phyloP scores from a whole-genome alignment of 1,140 invertebrate genomes.

The Magallana ariakensis region DNA sequence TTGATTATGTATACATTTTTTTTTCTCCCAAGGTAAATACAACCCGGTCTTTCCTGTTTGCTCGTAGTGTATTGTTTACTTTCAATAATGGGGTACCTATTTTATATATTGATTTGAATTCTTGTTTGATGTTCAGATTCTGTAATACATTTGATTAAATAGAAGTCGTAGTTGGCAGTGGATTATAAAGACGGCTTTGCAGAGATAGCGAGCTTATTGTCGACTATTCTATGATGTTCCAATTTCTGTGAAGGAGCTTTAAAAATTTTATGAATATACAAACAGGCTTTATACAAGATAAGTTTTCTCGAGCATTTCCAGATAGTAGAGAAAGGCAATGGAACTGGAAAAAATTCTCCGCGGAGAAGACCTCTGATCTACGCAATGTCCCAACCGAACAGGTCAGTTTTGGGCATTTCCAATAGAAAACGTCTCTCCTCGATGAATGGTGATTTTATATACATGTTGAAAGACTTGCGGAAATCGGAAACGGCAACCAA shows the following conservation, averaged over 20 bases:
- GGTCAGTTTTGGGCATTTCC: not conserved
- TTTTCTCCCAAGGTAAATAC: constrained; percentile 11
- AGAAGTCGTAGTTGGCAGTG: not conserved
- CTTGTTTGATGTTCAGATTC: constrained; percentile 27
- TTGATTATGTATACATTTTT: not conserved
- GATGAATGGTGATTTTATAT: constrained; percentile 24
- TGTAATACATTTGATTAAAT: constrained; percentile 12
- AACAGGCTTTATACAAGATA: not conserved
- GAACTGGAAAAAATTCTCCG: not conserved
- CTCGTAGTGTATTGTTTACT: not conserved
- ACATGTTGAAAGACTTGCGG: constrained; percentile 17
- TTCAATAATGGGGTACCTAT: constrained; percentile 11
- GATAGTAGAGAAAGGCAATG: not conserved
- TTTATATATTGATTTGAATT: constrained; percentile 21
- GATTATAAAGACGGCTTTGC: constrained; percentile 4
- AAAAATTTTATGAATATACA: not conserved
- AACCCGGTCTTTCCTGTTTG: not conserved
- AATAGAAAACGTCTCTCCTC: not conserved
- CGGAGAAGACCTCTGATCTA: not conserved
- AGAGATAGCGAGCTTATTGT: constrained; percentile 21
- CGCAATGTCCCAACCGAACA: not conserved
- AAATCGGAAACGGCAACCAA: constrained; percentile 14
- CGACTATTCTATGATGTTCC: not conserved
- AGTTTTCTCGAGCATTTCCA: not conserved
- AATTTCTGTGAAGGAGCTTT: not conserved